Percentiles rank a stretch among this genome's conserved stretches.
These are phyloP conservation scores for Enhydra lutris DNA, from an alignment of 2,113 vertebrate species.

Conservation along the genomic window DNA sequence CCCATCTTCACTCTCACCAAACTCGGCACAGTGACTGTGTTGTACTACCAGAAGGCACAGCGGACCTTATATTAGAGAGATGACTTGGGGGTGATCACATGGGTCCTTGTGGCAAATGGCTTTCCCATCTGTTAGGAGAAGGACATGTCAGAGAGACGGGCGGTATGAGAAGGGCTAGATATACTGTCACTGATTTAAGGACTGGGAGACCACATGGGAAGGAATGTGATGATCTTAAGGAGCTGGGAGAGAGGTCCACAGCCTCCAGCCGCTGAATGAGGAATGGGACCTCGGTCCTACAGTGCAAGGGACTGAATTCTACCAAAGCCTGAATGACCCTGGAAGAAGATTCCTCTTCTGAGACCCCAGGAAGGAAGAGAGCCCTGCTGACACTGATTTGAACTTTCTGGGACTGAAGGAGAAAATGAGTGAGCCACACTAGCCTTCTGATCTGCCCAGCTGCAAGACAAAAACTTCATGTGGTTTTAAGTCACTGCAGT, in stretches of 20 bases:
- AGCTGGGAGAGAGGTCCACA: not conserved
- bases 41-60: too few relatives aligned
- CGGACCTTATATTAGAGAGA: not conserved
- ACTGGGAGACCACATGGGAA: not conserved
- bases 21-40: not conserved
- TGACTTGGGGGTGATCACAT: not conserved
- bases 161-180: fast-evolving
- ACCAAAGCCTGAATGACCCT: not conserved
- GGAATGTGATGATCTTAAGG: not conserved
- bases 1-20: not conserved
- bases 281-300: not conserved
- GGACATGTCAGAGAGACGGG: not conserved
- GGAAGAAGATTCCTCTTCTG: not conserved
- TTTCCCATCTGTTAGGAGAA: not conserved
- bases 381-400: not conserved
- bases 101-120: not conserved
- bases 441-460: not conserved
- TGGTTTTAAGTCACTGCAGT: not conserved
- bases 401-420: not conserved
- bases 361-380: not conserved
- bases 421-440: not conserved
- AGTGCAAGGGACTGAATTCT: not conserved
- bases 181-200: not conserved
- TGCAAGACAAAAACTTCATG: not conserved
- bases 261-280: not conserved